Evolutionary conservation across 2,113 vertebrate species (phyloP), one percentile per base, ranked within the genome.

Genomic region (Prolemur simus): DNA sequence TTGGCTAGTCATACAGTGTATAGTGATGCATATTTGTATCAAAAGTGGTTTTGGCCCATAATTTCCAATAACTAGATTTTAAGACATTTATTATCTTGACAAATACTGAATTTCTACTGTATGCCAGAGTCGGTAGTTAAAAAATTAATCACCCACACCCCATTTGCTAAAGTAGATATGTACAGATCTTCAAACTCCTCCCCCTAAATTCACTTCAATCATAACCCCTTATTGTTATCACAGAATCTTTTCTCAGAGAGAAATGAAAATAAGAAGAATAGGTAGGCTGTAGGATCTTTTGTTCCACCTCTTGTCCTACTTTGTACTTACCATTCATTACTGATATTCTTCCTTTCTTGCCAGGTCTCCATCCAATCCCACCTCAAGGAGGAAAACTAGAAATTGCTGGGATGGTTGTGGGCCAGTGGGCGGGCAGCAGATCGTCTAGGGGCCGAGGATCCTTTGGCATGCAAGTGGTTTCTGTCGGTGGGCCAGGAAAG

Each of bases 331-430:
- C 5, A 39, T 71, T 89, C 58, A 76, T 56, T 56, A 45, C 58
- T 88, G 34, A 47, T 81, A 6, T 96, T 91, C 17, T 91, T 92
- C n/a, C 45, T 87, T 15, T 73, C 64, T 96, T 84, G 60, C 49
- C 81, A 99, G 99, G 99, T 89, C 98, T 99, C 91, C 99, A 99
- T 98, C 99, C 99, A 90, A 99, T 99, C 91, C 99, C 99, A 29
- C 99, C 99, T 76, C 99, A 99, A 98, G 99, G 99, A 97, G 99
- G 99, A 96, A 99, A 99, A 97, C 97, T 99, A 98, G 99, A 99
- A 98, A 99, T 99, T 37, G 99, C 99, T 12, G 99, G 99, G 54
- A 99, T 99, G 99, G 99, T 99, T 45, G 99, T 99, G 34, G 99
- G 99, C 82, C 99, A 99, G 97, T 99, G 99, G 99, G 99, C 99